These are phyloP conservation scores for Ianthella basta DNA, from an alignment of 37 sponge, comb jelly and placozoan genomes.

Conservation along the genomic window DNA sequence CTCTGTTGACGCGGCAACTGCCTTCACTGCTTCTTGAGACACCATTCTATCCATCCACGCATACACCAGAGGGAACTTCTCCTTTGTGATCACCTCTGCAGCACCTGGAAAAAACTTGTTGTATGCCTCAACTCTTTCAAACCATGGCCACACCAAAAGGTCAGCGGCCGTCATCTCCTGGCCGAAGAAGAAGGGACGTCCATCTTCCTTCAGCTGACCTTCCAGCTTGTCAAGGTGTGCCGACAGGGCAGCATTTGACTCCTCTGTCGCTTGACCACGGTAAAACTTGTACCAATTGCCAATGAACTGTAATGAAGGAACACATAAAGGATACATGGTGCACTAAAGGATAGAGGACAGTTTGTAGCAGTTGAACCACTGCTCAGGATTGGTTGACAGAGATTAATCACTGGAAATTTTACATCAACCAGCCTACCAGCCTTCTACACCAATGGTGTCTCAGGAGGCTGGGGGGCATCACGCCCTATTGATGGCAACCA, in stretches of 20 bases:
- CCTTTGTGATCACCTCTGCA: conserved; percentile 15
- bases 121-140: conserved; percentile 61
- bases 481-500: no score
- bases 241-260: conserved; percentile 1
- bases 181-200: conserved; percentile 45
- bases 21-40: conserved; percentile 61
- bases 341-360: no score
- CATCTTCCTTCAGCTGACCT: conserved; percentile 30
- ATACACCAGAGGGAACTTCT: conserved; percentile 46
- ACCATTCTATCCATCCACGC: conserved; percentile 58
- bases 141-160: conserved; percentile 71
- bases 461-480: no score
- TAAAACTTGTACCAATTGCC: conserved; percentile 61
- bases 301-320: conserved; percentile 48
- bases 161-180: conserved; percentile 58
- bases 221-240: conserved; percentile 51
- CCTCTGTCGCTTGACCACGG: conserved; percentile 19
- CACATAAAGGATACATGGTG: no score
- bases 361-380: no score
- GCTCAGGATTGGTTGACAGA: no score
- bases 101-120: conserved; percentile 25
- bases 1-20: conserved; percentile 34
- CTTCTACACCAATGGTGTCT: no score
- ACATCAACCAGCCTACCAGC: no score
- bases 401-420: no score